Evolutionary conservation across 2,113 vertebrate species (phyloP).

Genomic region (Mungos mungo): DNA sequence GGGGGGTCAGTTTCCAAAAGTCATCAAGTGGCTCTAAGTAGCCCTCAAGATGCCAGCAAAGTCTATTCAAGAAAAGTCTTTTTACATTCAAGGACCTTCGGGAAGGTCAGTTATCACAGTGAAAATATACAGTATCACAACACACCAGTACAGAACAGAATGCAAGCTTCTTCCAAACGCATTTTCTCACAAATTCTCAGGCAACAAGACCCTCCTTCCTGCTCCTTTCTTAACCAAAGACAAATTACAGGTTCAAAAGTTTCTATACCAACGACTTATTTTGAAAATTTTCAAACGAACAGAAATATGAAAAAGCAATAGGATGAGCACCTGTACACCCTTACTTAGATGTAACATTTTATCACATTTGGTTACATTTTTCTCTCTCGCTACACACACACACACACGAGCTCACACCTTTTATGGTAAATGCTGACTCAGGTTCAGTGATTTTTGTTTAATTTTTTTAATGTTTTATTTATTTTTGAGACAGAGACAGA

Average conservation of each 20-base stretch:
- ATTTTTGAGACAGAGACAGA: too few species aligned
- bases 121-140: not conserved
- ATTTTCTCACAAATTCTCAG: not conserved
- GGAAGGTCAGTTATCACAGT: not conserved
- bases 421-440: not conserved
- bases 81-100: not conserved
- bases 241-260: not conserved
- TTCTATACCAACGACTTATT: not conserved
- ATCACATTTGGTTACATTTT: not conserved
- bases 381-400: not conserved
- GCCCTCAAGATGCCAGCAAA: not conserved
- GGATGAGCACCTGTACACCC: not conserved
- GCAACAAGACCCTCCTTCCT: not conserved
- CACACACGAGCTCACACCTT: not conserved
- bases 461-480: too few species aligned
- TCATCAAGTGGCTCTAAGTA: not conserved
- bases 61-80: not conserved
- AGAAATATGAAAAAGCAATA: conserved; percentile 16
- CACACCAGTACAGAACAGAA: not conserved
- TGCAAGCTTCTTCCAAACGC: not conserved
- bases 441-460: not conserved
- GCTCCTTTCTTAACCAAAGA: not conserved
- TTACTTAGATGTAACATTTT: not conserved
- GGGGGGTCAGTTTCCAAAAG: not conserved
- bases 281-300: not conserved